A percentile compares a stretch with the other conserved stretches of the same genome.
phyloP scores from a whole-genome alignment of 1,140 invertebrate species.

The Papilio polyxenes region DNA sequence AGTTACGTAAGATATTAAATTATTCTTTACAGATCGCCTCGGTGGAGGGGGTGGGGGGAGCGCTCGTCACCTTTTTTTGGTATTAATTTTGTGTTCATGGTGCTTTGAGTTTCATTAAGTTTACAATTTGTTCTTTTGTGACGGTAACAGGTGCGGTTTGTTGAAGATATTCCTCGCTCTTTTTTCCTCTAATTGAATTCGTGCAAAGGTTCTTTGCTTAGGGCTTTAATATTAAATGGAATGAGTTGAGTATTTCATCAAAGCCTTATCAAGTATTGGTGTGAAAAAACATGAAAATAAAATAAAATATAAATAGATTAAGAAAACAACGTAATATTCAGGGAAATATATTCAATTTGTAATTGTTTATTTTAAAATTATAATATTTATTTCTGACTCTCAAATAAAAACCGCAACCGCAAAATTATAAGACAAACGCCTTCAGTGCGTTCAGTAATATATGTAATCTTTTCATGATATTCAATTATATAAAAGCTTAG shows the following conservation, averaged over 20 bases:
- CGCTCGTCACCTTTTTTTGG: constrained; percentile 30
- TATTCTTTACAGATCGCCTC: not conserved
- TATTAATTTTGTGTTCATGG: constrained; percentile 34
- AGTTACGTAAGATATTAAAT: not conserved
- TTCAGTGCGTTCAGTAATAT: no score
- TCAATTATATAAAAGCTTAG: no score
- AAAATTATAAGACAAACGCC: no score
- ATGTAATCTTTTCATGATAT: no score
- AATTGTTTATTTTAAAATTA: no score
- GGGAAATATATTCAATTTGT: no score
- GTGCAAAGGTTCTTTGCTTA: constrained; percentile 29
- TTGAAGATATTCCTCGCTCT: constrained; percentile 29
- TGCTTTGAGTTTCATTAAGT: constrained; percentile 38
- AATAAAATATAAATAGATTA: no score
- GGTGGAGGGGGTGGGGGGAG: not conserved
- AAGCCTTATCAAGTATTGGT: not conserved
- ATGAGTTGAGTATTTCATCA: constrained; percentile 24
- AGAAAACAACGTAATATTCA: no score
- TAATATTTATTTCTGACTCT: not conserved
- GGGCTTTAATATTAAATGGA: constrained; percentile 33
- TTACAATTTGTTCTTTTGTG: constrained; percentile 36
- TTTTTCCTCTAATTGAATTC: constrained; percentile 38
- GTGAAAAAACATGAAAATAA: not conserved
- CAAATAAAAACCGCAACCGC: not conserved
- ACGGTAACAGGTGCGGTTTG: constrained; percentile 35